These are phyloP conservation scores for Amphipoea lucens DNA, from an alignment of 2,888 invertebrate genomes.

Conservation along the genomic window DNA sequence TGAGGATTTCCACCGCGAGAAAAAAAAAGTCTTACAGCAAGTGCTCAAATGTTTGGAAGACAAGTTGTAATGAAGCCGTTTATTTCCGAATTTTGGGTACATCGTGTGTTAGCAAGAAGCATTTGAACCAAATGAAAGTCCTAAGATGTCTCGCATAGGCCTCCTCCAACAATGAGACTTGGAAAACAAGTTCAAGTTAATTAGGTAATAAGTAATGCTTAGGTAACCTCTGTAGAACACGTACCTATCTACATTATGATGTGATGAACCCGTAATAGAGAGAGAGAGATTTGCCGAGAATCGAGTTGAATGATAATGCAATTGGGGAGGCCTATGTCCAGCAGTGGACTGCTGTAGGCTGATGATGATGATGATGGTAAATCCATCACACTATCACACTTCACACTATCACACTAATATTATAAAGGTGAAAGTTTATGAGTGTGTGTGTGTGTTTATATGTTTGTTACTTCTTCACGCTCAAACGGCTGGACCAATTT, in stretches of 20 bases:
- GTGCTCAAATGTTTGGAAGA: neutral
- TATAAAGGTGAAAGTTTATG: no score
- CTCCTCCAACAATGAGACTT: neutral
- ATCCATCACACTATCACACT: no score
- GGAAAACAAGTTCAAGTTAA: neutral
- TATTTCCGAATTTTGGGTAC: no score
- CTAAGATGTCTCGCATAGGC: no score
- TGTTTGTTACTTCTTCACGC: no score
- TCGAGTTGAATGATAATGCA: neutral
- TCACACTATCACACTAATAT: no score
- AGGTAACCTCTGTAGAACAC: constrained; percentile 1
- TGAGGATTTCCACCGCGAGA: no score
- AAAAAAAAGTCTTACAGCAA: neutral
- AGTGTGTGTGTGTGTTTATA: no score
- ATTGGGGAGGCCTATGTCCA: neutral
- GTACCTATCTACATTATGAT: neutral
- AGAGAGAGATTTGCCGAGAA: neutral
- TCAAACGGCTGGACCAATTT: no score
- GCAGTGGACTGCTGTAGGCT: neutral
- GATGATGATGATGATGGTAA: neutral
- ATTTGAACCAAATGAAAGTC: no score
- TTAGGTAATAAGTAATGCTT: neutral
- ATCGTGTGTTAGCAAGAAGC: no score
- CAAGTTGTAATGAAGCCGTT: neutral
- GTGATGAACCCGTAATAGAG: constrained; percentile 33